Evolutionary conservation across 2,797 vertebrate species (phyloP), one percentile per base, ranked within the genome.

Genomic region (Enteromius viviparus): DNA sequence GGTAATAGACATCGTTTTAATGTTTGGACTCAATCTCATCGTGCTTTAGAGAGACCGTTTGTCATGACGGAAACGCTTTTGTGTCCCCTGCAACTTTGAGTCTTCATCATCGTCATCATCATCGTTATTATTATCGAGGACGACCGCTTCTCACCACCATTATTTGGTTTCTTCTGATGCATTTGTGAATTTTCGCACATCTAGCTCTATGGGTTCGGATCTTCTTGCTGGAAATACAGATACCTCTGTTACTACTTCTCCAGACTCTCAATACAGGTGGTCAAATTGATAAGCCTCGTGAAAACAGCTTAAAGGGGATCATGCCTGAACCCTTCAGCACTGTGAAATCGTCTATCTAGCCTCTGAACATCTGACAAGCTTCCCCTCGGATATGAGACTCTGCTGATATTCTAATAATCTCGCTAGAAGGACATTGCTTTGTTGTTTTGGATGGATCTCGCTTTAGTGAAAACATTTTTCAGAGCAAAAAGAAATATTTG

Each of bases 11-110:
- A 85, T 74, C 80, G 78, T 82, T 85, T 88, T 82, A 70, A 66
- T 60, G 87, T 86, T 86, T 87, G 93, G 93, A 93, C 94, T 91
- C 84, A 26, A 77, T 47, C 86, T 87, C 86, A 68, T 87, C 89
- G 84, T 91, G 82, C 66, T 76, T 89, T 89, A 90, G 89, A 88
- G 87, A 88, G 85, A 87, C 84, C 86, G 85, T 86, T 84, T 70
- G n/a, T 89, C 89, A 90, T 88, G 81, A 87, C 84, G 53, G 75
- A 65, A 82, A 85, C 69, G 74, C 75, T 58, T 66, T 45, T 79
- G 17, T 42, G 29, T 76, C 19, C 34, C 6, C 26, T 62, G 55
- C 49, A 77, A 80, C 77, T 76, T 83, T 62, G 79, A 74, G 12
- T 68, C n/a, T 34, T 26, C 70, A 0, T 42, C 14, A 49, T 62